Evolutionary conservation across 1,140 invertebrate genomes (phyloP), one percentile per base, ranked within the genome.

Genomic region (Drosophila tsacasi): DNA sequence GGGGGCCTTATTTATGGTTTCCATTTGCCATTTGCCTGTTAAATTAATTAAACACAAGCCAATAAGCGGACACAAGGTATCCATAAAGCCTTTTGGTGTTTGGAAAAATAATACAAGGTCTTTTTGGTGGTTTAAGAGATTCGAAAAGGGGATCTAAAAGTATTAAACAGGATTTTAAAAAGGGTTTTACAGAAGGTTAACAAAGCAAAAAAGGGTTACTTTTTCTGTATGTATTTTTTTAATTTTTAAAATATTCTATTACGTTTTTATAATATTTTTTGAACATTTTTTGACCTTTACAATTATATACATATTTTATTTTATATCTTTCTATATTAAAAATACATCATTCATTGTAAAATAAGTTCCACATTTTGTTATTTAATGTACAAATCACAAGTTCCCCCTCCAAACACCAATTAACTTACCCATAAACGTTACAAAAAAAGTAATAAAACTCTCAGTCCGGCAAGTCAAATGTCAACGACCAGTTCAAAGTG

Each of bases 1-100:
- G 54, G 74, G 78, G 62, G 59, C 74, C 67, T 89, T 89, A 89
- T 89, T 89, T 89, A 89, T 89, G 81, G 69, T 50, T 67, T 60
- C 84, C 69, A 89, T 83, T 83, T 77, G 68, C 79, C 49, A 83
- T 89, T 89, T 76, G 81, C 79, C 80, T 89, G 81, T 81, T 89
- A 74, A 87, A 83, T 87, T 89, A 89, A 89, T 78, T 73, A 73
- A 52, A 61, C 54, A 73, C 59, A 61, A 68, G 69, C 67, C 69
- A 35, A 44, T 73, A 73, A 52, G 40, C 52, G 71, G 30, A 73
- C 46, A 73, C 68, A 73, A 52, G 59, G 71, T 73, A 30, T 27
- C 37, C 55, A 37, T 44, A 73, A 52, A 73, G 67, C 21, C 44
- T 68, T 71, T 69, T 69, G 64, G 21, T 68, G 67, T 71, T 71